Evolutionary conservation across 2,113 vertebrate genomes (phyloP), one percentile per base, ranked within the genome.

Genomic region (Triplophysa siluroides): DNA sequence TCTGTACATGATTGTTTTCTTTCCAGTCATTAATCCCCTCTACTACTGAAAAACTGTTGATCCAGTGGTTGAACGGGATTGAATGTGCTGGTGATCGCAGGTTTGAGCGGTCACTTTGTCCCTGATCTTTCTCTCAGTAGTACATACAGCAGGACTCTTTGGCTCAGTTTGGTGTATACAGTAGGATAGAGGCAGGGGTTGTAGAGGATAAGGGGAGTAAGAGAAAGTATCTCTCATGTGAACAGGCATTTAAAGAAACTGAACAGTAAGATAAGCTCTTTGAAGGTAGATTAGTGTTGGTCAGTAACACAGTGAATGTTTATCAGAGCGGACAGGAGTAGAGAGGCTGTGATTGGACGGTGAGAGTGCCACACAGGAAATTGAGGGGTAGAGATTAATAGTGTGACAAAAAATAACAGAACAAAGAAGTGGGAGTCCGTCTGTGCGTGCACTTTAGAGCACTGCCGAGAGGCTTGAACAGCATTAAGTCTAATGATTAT

Each of bases 221-320:
- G 68, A n/a, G 58, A 72, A 79, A 72, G 66, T 65, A 50, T 65
- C 64, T 33, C 69, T 68, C 43, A 62, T 75, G 56, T 65, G 50
- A 60, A 26, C 45, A 69, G 29, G 65, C 60, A 79, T 71, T 68
- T 38, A 54, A 78, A 77, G 58, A 72, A 81, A 77, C 69, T 38
- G 58, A 83, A 64, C 24, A 82, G 69, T 76, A 63, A 9, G 45
- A 81, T 81, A 50, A 84, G 72, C 77, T 78, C 68, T 86, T 87
- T 83, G 78, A 82, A 83, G 68, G 60, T 68, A 86, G 87, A 88
- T 88, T 88, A 86, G 81, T 84, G 82, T 81, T 75, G 70, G 76
- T 81, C 68, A 60, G 60, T 80, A 81, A 81, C 81, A 80, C 76
- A 78, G 69, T 78, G 62, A 83, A 78, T 58, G 72, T 85, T 80